These are phyloP conservation scores for Hippolais icterina DNA, from an alignment of 2,113 vertebrate species.

Conservation along the genomic window DNA sequence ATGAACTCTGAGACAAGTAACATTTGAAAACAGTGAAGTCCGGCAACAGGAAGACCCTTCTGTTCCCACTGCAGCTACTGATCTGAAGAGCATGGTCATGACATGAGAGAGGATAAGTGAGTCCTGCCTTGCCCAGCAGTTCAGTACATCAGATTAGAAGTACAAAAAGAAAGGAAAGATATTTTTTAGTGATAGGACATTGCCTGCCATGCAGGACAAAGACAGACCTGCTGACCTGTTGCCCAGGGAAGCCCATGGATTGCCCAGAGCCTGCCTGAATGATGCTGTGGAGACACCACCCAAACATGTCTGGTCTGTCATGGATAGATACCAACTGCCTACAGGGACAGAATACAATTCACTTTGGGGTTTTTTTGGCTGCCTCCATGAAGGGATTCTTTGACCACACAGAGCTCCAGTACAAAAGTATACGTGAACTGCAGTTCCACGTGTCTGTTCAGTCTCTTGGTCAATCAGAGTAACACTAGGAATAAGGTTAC, in stretches of 20 bases:
- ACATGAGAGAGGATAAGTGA: background rate
- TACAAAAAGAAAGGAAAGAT: background rate
- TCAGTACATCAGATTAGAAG: background rate
- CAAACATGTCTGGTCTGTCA: background rate
- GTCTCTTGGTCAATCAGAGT: background rate
- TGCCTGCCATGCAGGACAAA: background rate
- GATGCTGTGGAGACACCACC: background rate
- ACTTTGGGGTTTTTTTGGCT: background rate
- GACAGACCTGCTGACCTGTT: background rate
- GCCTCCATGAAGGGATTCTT: background rate
- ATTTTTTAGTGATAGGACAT: background rate
- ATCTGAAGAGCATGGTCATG: background rate
- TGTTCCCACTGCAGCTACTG: background rate
- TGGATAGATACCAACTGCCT: background rate
- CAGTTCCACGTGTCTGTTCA: background rate
- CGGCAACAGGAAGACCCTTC: background rate
- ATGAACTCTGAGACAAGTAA: background rate
- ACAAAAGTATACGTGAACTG: rapidly evolving
- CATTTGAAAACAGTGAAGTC: background rate
- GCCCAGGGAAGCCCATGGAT: background rate
- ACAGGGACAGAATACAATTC: background rate
- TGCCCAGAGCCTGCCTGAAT: background rate
- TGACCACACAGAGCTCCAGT: background rate
- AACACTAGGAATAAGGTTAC: background rate
- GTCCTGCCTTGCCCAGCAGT: background rate